Evolutionary conservation across 2,113 vertebrate species (phyloP).

Genomic region (Corvus hawaiiensis): DNA sequence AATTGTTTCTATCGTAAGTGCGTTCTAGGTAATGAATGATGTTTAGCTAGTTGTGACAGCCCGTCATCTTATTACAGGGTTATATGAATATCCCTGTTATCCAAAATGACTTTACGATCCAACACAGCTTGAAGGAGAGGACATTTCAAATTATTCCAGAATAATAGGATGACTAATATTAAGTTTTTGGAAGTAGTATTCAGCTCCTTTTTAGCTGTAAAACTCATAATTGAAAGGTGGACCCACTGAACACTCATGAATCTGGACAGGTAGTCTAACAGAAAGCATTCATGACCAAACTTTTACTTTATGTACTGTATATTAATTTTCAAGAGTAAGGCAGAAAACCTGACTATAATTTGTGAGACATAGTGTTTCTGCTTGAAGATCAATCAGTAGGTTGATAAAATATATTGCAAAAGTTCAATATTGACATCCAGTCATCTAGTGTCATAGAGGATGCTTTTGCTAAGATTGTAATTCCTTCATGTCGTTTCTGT

Average conservation of each 20-base stretch:
- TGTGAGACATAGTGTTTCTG: neutral
- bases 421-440: neutral
- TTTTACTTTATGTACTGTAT: neutral
- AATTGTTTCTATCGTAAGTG: neutral
- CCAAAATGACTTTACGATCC: neutral
- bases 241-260: neutral
- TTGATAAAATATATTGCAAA: neutral
- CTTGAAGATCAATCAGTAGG: neutral
- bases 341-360: neutral
- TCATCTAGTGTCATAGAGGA: neutral
- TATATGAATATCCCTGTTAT: neutral
- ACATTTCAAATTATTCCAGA: neutral
- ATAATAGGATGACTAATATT: neutral
- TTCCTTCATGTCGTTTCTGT: neutral
- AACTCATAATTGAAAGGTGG: neutral
- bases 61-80: neutral
- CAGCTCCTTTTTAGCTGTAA: neutral
- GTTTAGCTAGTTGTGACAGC: neutral
- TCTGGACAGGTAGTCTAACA: neutral
- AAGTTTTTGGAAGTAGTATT: neutral
- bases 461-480: neutral
- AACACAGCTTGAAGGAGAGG: neutral
- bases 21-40: neutral
- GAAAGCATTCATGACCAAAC: neutral
- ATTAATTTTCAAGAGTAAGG: neutral